A percentile compares a stretch with the other conserved stretches of the same genome.
phyloP scores from a whole-genome alignment of 1,140 invertebrate species.

The Hycleus cichorii region DNA sequence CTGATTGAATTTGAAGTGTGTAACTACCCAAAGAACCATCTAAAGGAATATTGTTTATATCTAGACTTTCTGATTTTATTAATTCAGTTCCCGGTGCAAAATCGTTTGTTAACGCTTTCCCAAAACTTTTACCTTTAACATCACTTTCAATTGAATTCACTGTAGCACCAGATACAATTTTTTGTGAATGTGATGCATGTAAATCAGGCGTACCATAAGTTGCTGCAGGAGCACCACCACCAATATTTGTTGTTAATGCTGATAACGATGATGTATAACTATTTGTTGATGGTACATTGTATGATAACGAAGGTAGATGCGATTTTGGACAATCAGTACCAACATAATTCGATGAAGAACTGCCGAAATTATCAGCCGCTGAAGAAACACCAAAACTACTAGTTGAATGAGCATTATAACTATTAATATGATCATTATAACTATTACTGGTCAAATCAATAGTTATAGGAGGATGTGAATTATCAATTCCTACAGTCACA shows the following conservation, averaged over 20 bases:
- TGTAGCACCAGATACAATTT: constrained; percentile 19
- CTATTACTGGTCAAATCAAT: constrained; percentile 22
- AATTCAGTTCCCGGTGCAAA: constrained; percentile 36
- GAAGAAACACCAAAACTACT: not conserved
- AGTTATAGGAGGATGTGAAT: constrained; percentile 21
- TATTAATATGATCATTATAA: too few relatives aligned
- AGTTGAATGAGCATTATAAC: too few relatives aligned
- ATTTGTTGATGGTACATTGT: constrained; percentile 34
- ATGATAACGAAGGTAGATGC: constrained; percentile 29
- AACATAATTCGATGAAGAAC: constrained; percentile 7
- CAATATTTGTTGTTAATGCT: constrained; percentile 34
- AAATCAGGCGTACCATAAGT: constrained; percentile 24
- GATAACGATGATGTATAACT: constrained; percentile 32
- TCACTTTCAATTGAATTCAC: constrained; percentile 26
- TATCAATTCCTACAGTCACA: constrained; percentile 22
- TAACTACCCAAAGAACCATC: constrained; percentile 58
- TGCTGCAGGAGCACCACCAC: constrained; percentile 9
- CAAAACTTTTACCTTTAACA: constrained; percentile 30
- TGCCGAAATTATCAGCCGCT: not conserved
- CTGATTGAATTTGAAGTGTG: constrained; percentile 64
- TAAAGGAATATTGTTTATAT: constrained; percentile 51
- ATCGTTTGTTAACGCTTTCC: constrained; percentile 34
- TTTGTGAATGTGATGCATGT: constrained; percentile 21
- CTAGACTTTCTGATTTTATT: constrained; percentile 35
- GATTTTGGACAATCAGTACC: constrained; percentile 24